Conservation (phyloP, 1,140 invertebrate species). For the Tetraneura akinire region DNA sequence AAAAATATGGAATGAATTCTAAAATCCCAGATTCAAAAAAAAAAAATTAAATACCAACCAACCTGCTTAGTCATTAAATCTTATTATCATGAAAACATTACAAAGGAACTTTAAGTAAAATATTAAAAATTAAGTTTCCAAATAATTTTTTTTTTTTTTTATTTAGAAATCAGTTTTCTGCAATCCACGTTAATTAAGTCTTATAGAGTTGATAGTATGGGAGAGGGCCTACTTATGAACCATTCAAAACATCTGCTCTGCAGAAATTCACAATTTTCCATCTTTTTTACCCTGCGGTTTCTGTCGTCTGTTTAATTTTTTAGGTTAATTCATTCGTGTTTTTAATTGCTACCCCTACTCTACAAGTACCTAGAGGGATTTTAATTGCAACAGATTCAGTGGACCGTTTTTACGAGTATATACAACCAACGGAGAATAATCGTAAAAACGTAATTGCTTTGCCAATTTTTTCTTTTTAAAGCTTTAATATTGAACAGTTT, state of each 20-base stretch:
- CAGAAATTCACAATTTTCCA: not conserved
- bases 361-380: not conserved
- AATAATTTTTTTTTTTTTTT: conserved; percentile 1
- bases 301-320: not conserved
- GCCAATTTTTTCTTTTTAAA: conserved; percentile 20
- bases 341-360: conserved; percentile 13
- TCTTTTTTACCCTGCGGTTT: not conserved
- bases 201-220: not conserved
- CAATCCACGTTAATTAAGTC: conserved; percentile 37
- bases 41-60: conserved; percentile 1
- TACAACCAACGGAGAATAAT: conserved; percentile 3
- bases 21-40: not conserved
- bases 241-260: conserved; percentile 18
- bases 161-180: conserved; percentile 26
- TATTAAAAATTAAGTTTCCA: conserved; percentile 1
- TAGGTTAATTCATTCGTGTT: not conserved
- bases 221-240: conserved; percentile 7
- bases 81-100: not conserved
- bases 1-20: not conserved
- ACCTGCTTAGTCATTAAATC: not conserved
- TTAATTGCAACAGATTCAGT: conserved; percentile 22
- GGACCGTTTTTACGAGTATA: conserved; percentile 9
- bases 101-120: not conserved
- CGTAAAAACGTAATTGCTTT: conserved; percentile 28
- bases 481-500: not conserved